A percentile compares a stretch with the other conserved stretches of the same genome.
These are phyloP conservation scores for Cervus canadensis DNA, from an alignment of 2,113 vertebrate species.

Conservation along the genomic window DNA sequence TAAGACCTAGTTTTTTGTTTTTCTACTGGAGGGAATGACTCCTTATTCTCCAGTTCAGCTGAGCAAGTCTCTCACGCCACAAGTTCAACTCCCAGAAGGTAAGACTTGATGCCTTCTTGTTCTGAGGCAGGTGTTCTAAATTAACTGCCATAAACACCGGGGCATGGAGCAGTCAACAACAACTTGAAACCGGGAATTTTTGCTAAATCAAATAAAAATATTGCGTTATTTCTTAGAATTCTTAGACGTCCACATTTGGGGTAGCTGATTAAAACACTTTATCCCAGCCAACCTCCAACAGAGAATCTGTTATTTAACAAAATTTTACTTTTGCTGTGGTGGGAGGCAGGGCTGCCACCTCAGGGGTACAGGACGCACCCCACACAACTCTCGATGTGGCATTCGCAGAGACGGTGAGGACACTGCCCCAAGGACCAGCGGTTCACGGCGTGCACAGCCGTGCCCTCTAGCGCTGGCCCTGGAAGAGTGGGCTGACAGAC, in stretches of 20 bases:
- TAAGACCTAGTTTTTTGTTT: background rate
- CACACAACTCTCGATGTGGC: accelerated
- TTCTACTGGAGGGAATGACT: background rate
- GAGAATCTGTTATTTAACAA: background rate
- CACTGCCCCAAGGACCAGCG: background rate
- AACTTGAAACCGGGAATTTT: background rate
- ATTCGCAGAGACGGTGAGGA: background rate
- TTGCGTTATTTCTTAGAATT: background rate
- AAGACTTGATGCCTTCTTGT: background rate
- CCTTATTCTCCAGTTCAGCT: background rate
- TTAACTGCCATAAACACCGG: background rate
- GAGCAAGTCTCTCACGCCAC: background rate
- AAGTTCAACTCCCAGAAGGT: constrained; percentile 27
- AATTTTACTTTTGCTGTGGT: background rate
- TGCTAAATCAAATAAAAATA: background rate
- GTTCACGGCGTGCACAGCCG: background rate
- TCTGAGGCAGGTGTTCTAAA: constrained; percentile 30
- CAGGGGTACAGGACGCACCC: accelerated
- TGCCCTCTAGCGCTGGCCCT: background rate
- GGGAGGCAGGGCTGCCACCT: background rate
- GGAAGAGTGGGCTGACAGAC: background rate
- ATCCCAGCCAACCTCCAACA: background rate
- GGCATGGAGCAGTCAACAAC: background rate
- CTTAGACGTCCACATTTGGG: background rate
- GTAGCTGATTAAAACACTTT: background rate